A percentile compares a stretch with the other conserved stretches of the same genome.
Evolutionary conservation across 2,888 invertebrate genomes (phyloP).

Genomic region (Eurytoma adleriae): DNA sequence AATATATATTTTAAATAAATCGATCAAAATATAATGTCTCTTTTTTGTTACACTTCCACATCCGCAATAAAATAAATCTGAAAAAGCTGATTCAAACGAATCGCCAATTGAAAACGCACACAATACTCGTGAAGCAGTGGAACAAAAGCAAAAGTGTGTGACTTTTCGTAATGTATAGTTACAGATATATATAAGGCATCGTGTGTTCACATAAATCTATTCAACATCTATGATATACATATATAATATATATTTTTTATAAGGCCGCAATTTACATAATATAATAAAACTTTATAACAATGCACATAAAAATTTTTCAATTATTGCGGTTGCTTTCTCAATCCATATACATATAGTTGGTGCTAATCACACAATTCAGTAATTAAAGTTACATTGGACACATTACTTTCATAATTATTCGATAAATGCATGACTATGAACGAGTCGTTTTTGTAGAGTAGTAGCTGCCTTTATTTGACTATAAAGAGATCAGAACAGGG

Average conservation of each 20-base stretch:
- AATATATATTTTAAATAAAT: conserved; percentile 16
- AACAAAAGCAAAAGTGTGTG: conserved; percentile 47
- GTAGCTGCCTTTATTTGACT: conserved; percentile 42
- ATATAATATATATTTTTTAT: conserved; percentile 43
- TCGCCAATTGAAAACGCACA: conserved; percentile 24
- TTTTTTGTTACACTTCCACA: not conserved
- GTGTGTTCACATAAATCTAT: conserved; percentile 55
- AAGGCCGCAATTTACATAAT: conserved; percentile 57
- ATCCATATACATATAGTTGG: conserved; percentile 41
- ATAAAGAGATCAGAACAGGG: conserved; percentile 52
- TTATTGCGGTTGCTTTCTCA: conserved; percentile 50
- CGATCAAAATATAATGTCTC: conserved; percentile 12
- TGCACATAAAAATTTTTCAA: conserved; percentile 55
- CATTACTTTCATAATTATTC: conserved; percentile 45
- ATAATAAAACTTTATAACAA: conserved; percentile 57
- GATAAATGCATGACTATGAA: conserved; percentile 55
- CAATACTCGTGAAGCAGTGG: conserved; percentile 41
- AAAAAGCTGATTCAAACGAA: conserved; percentile 17
- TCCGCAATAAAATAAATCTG: conserved; percentile 6
- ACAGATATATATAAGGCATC: conserved; percentile 50
- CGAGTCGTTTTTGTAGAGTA: conserved; percentile 46
- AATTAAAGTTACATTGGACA: conserved; percentile 50
- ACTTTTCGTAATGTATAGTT: conserved; percentile 2
- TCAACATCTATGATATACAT: conserved; percentile 53
- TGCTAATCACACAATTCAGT: conserved; percentile 51